A percentile compares a stretch with the other conserved stretches of the same genome.
Evolutionary conservation across 2,113 vertebrate genomes (phyloP).

Genomic region (Proterorhinus semilunaris): DNA sequence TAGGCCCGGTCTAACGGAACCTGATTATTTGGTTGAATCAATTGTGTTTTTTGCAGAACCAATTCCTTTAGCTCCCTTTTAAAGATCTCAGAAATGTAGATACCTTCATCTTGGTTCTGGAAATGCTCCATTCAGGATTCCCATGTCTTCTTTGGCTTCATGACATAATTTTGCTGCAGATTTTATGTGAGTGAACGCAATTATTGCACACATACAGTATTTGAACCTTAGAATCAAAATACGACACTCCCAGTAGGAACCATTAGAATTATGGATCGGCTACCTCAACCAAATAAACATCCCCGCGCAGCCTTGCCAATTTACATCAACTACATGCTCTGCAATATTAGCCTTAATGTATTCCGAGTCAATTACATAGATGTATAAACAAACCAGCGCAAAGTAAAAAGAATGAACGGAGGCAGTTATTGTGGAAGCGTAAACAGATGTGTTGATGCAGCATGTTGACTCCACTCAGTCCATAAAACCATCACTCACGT

Average conservation of each 20-base stretch:
- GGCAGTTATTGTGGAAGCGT: background rate
- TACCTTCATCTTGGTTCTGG: too few species aligned
- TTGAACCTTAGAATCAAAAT: background rate
- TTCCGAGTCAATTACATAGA: background rate
- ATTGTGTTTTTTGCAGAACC: too few species aligned
- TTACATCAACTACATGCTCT: background rate
- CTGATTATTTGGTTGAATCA: too few species aligned
- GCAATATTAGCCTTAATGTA: background rate
- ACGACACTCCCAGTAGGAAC: background rate
- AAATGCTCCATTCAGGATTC: too few species aligned
- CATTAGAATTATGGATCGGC: background rate
- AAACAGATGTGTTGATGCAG: slow-evolving; percentile 14
- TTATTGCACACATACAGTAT: too few species aligned
- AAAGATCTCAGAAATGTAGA: too few species aligned
- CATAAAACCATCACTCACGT: slow-evolving; percentile 13
- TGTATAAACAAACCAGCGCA: background rate
- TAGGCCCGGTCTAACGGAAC: too few species aligned
- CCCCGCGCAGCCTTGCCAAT: background rate
- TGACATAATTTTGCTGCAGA: too few species aligned
- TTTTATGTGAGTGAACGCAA: too few species aligned
- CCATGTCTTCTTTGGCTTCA: too few species aligned
- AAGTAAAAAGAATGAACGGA: background rate
- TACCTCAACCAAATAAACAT: background rate
- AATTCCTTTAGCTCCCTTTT: too few species aligned
- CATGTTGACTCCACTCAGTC: slow-evolving; percentile 6